Base-by-base conservation (phyloP, 2,888 invertebrate species). In the Sinelater perroti region DNA sequence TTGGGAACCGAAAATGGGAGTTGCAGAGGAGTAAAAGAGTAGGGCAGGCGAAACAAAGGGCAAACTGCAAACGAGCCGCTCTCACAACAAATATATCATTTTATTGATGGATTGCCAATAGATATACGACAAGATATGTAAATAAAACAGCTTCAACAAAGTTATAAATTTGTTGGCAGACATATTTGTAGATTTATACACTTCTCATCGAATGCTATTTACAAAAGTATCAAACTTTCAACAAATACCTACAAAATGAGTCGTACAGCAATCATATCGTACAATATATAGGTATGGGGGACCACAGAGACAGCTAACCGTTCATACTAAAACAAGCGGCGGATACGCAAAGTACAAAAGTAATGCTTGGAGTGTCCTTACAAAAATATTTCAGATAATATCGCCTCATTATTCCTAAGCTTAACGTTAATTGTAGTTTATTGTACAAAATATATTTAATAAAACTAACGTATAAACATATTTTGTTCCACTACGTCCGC, bases 51-150 rank as follows among this genome's bases (percentile, higher is more conserved):
- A n/a, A n/a, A n/a, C n/a, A n/a, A n/a, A n/a, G n/a, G n/a, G n/a
- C n/a, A n/a, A n/a, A n/a, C n/a, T n/a, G n/a, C n/a, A n/a, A n/a
- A n/a, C n/a, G n/a, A n/a, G n/a, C n/a, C n/a, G n/a, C n/a, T n/a
- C n/a, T n/a, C 35, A 47, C 49, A 49, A 49, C 49, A 49, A 24
- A 49, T 49, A 49, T 36, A 35, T 49, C 35, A 49, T 49, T 49
- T 49, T 49, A 49, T 49, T 49, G 21, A 38, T 20, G 11, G 11
- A 38, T 14, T 49, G 10, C n/a, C 3, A 49, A 49, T 49, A 49
- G 36, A 49, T 26, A 20, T 33, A 31, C 31, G 33, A 49, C 24
- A n/a, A n/a, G 49, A 49, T 36, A 33, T 21, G 26, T 24, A 49
- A 33, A 24, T 33, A 47, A 47, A 47, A 47, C 35, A 47, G 35